These are phyloP conservation scores for Zenarchopterus dispar DNA, from an alignment of 2,797 vertebrate species.

Conservation along the genomic window DNA sequence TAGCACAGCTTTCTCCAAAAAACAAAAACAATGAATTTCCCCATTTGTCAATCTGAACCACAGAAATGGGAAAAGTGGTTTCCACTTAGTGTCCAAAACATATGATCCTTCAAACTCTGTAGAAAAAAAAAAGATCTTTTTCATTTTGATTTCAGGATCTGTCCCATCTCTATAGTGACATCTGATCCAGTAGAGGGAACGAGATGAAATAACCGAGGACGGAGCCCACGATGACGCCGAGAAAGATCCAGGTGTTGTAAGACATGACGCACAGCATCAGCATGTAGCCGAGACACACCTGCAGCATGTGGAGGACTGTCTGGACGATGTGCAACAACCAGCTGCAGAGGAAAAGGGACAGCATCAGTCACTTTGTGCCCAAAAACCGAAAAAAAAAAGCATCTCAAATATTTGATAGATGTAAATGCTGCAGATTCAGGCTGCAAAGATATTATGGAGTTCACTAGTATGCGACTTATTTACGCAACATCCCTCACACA, in stretches of 20 bases:
- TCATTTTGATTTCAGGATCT: background rate
- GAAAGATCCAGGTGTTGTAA: constrained; percentile 96
- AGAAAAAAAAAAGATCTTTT: background rate
- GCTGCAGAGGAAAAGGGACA: constrained; percentile 65
- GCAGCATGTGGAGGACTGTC: constrained; percentile 87
- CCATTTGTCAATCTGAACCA: no score
- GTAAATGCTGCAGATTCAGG: no score
- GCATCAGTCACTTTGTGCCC: background rate
- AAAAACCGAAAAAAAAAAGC: background rate
- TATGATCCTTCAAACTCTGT: background rate
- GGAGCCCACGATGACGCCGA: constrained; percentile 87
- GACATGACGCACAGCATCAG: constrained; percentile 97
- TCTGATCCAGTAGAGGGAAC: constrained; percentile 83
- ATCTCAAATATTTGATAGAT: background rate
- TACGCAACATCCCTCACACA: no score
- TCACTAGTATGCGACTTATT: no score
- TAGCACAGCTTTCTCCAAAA: background rate
- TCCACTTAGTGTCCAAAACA: background rate
- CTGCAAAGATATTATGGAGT: background rate
- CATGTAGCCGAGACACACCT: constrained; percentile 92
- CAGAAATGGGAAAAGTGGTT: background rate
- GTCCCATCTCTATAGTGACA: constrained; percentile 10
- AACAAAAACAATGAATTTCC: background rate
- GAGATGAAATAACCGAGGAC: constrained; percentile 89
- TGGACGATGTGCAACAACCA: constrained; percentile 84